These are phyloP conservation scores for Myiothlypis chrysogaster DNA, from an alignment of 2,797 vertebrate genomes.

Conservation along the genomic window DNA sequence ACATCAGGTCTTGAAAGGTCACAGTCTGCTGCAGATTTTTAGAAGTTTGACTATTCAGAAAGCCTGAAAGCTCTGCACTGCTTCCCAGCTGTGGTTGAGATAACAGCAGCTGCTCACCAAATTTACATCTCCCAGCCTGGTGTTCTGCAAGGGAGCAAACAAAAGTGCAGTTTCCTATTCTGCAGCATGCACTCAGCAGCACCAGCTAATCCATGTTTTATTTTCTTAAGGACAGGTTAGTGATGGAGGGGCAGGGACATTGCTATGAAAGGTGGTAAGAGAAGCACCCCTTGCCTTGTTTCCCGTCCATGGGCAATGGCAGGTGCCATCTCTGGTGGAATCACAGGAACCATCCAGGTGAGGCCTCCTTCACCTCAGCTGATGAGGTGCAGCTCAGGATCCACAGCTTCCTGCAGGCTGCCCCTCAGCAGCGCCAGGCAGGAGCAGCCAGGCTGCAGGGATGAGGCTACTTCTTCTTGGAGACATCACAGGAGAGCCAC, in stretches of 20 bases:
- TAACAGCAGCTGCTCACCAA: neutral
- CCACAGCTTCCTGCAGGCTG: accelerated
- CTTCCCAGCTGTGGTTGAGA: neutral
- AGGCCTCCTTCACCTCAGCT: neutral
- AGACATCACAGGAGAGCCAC: neutral
- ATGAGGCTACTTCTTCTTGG: neutral
- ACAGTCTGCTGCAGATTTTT: neutral
- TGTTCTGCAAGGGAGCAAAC: neutral
- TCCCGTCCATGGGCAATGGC: neutral
- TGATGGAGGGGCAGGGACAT: neutral
- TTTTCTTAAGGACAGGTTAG: neutral
- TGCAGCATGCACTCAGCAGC: neutral
- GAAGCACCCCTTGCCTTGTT: neutral
- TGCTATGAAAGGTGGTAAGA: neutral
- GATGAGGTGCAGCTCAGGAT: neutral
- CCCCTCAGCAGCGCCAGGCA: neutral
- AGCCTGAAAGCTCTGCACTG: neutral
- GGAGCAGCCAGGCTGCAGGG: neutral
- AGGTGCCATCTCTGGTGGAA: accelerated
- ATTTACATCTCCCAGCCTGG: neutral
- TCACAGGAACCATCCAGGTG: neutral
- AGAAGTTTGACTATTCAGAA: neutral
- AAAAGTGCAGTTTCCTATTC: neutral
- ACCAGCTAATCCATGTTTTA: neutral
- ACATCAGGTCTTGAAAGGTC: neutral